These are phyloP conservation scores for Manacus vitellinus DNA, from an alignment of 2,113 vertebrate genomes.

Conservation along the genomic window DNA sequence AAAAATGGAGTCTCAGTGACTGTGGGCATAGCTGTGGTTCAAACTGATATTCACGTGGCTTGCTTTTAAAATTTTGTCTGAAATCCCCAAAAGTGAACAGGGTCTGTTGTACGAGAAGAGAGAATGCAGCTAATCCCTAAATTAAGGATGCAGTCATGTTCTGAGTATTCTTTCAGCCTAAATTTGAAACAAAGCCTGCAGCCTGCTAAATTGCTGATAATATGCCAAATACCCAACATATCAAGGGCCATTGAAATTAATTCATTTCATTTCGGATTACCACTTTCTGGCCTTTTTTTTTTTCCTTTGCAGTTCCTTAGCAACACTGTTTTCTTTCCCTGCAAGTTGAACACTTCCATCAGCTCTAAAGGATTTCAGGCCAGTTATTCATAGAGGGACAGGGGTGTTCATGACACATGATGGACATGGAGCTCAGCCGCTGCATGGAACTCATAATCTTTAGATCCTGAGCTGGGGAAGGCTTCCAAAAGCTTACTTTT, in stretches of 20 bases:
- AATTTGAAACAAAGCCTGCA: slow-evolving; percentile 16
- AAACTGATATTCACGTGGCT: not conserved
- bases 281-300: slow-evolving; percentile 9
- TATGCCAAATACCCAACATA: slow-evolving; percentile 15
- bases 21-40: not conserved
- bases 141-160: not conserved
- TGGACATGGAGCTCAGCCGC: not conserved
- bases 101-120: not conserved
- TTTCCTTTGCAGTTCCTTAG: slow-evolving; percentile 48
- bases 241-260: slow-evolving; percentile 43
- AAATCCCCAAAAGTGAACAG: not conserved
- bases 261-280: slow-evolving; percentile 26
- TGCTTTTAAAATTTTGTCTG: not conserved
- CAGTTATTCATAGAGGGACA: slow-evolving; percentile 3
- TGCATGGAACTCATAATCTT: not conserved
- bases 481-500: not conserved
- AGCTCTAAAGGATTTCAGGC: not conserved
- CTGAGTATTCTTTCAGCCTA: not conserved
- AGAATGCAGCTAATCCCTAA: slow-evolving; percentile 1
- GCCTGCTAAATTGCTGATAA: not conserved
- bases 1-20: not conserved
- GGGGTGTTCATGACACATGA: slow-evolving; percentile 1
- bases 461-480: not conserved
- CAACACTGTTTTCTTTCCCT: slow-evolving; percentile 27
- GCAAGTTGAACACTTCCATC: slow-evolving; percentile 40